Base-by-base conservation (phyloP, 2,888 invertebrate species). In the Bugulina stolonifera region DNA sequence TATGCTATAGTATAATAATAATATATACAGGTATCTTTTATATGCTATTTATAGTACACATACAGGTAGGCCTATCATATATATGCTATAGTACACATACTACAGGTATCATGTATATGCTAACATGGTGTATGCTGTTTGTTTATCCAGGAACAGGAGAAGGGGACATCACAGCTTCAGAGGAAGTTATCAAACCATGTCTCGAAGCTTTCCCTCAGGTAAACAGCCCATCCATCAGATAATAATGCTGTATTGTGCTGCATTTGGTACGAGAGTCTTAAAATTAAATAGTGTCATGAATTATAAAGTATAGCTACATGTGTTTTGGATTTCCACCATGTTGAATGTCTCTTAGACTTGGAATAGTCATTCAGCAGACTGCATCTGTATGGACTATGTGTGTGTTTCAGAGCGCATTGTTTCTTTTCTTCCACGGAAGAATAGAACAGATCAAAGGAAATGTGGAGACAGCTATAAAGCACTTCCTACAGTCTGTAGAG, bases 351-450 rank as follows among this genome's bases (percentile, higher is more conserved):
- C n/a, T n/a, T n/a, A n/a, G n/a, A n/a, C n/a, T n/a, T n/a, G n/a
- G n/a, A n/a, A n/a, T n/a, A n/a, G n/a, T n/a, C n/a, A n/a, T n/a
- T n/a, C n/a, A n/a, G n/a, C n/a, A n/a, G n/a, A n/a, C n/a, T n/a
- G n/a, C n/a, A n/a, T n/a, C n/a, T n/a, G n/a, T n/a, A n/a, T n/a
- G n/a, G 5, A 43, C 43, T 43, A 5, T 43, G 5, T 43, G 43
- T 43, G 5, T 55, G 55, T 64, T 80, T 72, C 83, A 90, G 88
- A 94, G 96, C 64, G 93, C 93, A 0, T 91, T 95, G 89, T 94
- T 94, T 85, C 86, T 95, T 43, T 93, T 95, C 83, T 93, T 95
- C 83, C 91, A 91, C 85, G 96, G 91, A 0, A 89, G 96, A 29
- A 85, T 93, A 55, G 91, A 93, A 81, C 89, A 94, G 79, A 89